A percentile compares a stretch with the other conserved stretches of the same genome.
Evolutionary conservation across 1,140 invertebrate genomes (phyloP).

Genomic region (Papilio glaucus): DNA sequence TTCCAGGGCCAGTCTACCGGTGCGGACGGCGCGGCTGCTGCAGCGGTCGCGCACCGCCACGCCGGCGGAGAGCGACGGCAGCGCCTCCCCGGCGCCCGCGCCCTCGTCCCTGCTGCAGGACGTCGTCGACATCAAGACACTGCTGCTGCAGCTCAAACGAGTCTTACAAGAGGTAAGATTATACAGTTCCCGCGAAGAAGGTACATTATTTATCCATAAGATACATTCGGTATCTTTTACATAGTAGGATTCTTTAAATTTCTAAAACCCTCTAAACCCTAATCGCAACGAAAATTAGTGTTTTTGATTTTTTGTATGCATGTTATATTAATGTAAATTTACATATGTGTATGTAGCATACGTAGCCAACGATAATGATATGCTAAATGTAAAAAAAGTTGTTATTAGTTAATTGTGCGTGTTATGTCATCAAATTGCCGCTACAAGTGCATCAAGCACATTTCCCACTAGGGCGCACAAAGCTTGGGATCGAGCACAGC

Average conservation of each 20-base stretch:
- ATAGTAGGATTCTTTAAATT: too few relatives aligned
- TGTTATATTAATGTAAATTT: too few relatives aligned
- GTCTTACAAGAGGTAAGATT: conserved; percentile 89
- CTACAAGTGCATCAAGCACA: conserved; percentile 3
- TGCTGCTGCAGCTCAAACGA: conserved; percentile 89
- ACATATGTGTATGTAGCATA: too few relatives aligned
- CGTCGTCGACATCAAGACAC: conserved; percentile 90
- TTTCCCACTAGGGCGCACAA: conserved; percentile 23
- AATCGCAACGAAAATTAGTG: too few relatives aligned
- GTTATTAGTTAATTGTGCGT: background rate
- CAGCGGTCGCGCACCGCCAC: conserved; percentile 83
- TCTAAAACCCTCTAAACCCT: too few relatives aligned
- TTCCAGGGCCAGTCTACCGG: conserved; percentile 76
- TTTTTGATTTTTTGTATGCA: too few relatives aligned
- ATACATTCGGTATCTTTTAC: too few relatives aligned
- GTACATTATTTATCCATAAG: too few relatives aligned
- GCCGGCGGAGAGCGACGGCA: conserved; percentile 75
- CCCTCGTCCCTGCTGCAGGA: conserved; percentile 90
- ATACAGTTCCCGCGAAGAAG: too few relatives aligned
- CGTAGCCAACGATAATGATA: too few relatives aligned
- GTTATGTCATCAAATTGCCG: conserved; percentile 1
- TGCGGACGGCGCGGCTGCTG: conserved; percentile 81
- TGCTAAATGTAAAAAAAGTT: background rate
- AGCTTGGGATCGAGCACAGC: conserved; percentile 32
- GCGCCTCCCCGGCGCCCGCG: conserved; percentile 82